These are phyloP conservation scores for Ceuthmochares aereus DNA, from an alignment of 2,113 vertebrate genomes.

Conservation along the genomic window DNA sequence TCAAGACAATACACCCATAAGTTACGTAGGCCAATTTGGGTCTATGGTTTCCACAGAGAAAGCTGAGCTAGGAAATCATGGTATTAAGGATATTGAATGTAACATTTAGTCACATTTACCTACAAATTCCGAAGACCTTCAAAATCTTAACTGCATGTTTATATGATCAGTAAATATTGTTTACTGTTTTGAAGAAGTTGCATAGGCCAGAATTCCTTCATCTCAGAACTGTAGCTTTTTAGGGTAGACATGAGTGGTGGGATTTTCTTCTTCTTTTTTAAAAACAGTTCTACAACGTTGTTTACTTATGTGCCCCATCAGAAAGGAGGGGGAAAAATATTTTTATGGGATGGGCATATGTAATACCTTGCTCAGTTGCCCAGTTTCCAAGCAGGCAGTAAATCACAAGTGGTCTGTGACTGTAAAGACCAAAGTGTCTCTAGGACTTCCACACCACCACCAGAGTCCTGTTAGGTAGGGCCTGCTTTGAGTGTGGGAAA, in stretches of 20 bases:
- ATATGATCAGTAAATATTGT: background rate
- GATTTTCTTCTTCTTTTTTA: background rate
- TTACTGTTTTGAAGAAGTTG: background rate
- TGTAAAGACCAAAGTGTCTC: background rate
- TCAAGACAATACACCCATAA: accelerated
- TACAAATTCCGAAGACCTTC: background rate
- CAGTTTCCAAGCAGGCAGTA: background rate
- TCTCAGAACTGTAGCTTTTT: background rate
- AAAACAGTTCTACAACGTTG: background rate
- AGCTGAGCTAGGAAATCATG: background rate
- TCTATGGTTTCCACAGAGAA: background rate
- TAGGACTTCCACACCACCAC: background rate
- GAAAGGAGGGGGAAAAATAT: background rate
- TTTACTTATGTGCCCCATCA: background rate
- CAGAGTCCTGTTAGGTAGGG: background rate
- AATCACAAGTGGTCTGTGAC: background rate
- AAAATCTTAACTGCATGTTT: background rate
- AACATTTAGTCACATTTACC: background rate
- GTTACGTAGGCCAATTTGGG: background rate
- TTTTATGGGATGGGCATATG: background rate
- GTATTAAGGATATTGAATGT: background rate
- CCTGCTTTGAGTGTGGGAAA: background rate
- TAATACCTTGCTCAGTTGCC: background rate
- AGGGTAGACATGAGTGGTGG: background rate
- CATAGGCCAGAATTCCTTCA: background rate